phyloP scores from a whole-genome alignment of 1,140 invertebrate species.

The Hycleus cichorii region DNA sequence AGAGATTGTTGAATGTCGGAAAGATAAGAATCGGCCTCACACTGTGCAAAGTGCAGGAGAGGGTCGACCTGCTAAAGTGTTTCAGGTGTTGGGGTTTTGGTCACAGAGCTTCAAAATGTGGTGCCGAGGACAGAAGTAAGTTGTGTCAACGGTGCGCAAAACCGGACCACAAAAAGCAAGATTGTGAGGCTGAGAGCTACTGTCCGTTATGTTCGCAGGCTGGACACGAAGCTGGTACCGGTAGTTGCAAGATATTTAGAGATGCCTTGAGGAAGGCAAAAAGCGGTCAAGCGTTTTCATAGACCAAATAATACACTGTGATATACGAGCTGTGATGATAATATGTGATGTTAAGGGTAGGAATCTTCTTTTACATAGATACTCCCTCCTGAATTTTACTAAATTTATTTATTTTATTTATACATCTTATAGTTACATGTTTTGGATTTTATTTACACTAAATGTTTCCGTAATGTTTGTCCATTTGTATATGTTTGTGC shows the following conservation, averaged over 20 bases:
- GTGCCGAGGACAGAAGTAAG: neutral
- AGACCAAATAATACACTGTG: neutral
- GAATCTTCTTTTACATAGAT: too few relatives aligned
- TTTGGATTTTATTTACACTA: neutral
- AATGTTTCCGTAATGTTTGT: too few relatives aligned
- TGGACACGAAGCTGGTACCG: constrained; percentile 2
- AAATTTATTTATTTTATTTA: neutral
- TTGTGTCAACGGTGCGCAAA: constrained; percentile 3
- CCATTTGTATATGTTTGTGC: too few relatives aligned
- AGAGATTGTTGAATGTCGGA: neutral
- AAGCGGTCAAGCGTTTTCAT: neutral
- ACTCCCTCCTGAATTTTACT: neutral
- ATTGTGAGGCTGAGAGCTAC: neutral
- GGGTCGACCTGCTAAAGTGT: constrained; percentile 1
- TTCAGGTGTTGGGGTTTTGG: constrained; percentile 15
- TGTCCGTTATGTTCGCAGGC: constrained; percentile 5
- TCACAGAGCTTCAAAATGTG: neutral
- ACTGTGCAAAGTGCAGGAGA: constrained; percentile 1
- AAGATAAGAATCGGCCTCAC: constrained; percentile 1
- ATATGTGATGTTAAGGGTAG: too few relatives aligned
- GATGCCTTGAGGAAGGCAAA: neutral
- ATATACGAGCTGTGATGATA: too few relatives aligned
- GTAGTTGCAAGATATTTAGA: neutral
- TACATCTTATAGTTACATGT: neutral
- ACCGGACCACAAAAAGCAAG: neutral